Conservation (phyloP, 2,888 invertebrate genomes). For the Platerodrilus igneus region DNA sequence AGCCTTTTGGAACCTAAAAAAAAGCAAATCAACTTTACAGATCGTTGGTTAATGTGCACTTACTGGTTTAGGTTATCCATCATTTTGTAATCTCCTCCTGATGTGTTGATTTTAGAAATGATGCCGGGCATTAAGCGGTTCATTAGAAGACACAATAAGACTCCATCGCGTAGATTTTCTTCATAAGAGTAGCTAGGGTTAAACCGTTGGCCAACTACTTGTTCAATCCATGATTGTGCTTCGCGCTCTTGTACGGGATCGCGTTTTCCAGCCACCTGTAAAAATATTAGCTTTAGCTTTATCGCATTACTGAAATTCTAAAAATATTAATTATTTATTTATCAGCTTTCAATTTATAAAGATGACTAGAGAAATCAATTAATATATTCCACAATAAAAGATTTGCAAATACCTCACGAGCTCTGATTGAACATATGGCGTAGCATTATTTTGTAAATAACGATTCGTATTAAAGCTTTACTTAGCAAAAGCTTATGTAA, state of each 20-base stretch:
- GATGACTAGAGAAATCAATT: no score
- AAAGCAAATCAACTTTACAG: no score
- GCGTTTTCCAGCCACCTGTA: conserved; percentile 75
- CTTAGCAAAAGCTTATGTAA: no score
- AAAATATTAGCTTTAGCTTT: conserved; percentile 25
- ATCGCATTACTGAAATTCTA: conserved; percentile 1
- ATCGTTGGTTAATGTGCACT: conserved; percentile 50
- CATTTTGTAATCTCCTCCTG: conserved; percentile 90
- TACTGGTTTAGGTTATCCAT: conserved; percentile 94
- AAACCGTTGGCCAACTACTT: conserved; percentile 72
- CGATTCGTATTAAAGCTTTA: no score
- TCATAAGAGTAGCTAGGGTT: conserved; percentile 70
- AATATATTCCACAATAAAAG: no score
- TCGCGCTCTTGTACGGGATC: conserved; percentile 74
- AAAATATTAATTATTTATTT: neutral
- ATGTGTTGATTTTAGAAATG: conserved; percentile 76
- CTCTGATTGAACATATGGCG: no score
- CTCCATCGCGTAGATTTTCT: conserved; percentile 75
- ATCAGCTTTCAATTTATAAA: no score
- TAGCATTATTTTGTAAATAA: no score
- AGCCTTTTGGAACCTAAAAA: conserved; percentile 75
- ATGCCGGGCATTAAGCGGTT: conserved; percentile 82
- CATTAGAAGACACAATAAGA: conserved; percentile 84
- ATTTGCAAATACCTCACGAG: no score
- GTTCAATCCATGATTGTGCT: conserved; percentile 83